A percentile compares a stretch with the other conserved stretches of the same genome.
Conservation (phyloP, 2,113 vertebrate genomes). For the Oxyura jamaicensis region DNA sequence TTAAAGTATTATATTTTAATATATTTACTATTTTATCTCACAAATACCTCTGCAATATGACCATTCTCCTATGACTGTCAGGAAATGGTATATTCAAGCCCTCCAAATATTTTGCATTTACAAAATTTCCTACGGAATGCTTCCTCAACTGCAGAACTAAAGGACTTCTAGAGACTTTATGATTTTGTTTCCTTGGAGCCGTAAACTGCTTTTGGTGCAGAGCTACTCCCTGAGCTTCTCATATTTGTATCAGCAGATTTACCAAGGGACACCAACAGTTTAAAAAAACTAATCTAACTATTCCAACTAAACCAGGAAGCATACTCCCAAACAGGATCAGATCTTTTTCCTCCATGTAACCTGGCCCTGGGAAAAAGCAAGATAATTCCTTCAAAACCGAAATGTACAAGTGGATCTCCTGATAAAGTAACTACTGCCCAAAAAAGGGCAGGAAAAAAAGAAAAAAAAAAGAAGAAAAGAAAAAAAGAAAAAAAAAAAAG, state of each 20-base stretch:
- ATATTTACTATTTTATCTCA: constrained; percentile 16
- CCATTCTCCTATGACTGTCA: not conserved
- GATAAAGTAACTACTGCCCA: not conserved
- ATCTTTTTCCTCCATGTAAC: not conserved
- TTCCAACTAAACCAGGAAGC: not conserved
- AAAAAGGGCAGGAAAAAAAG: not conserved
- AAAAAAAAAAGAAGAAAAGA: not conserved
- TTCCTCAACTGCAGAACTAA: not conserved
- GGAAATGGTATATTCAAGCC: constrained; percentile 4
- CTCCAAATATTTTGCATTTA: not conserved
- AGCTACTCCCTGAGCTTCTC: not conserved
- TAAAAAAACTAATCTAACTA: not conserved
- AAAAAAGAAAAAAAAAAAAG: not conserved
- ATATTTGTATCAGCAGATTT: not conserved
- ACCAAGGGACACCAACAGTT: not conserved
- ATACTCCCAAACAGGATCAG: not conserved
- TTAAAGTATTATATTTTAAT: constrained; percentile 31
- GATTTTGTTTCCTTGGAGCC: not conserved
- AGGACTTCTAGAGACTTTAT: not conserved
- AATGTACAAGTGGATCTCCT: not conserved
- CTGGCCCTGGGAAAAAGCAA: not conserved
- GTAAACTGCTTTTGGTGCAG: not conserved
- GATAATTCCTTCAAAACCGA: not conserved
- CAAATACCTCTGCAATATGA: constrained; percentile 35
- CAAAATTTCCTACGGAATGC: not conserved